These are phyloP conservation scores for Masnerella sp. DNA, from an alignment of 2,888 invertebrate species.

Conservation along the genomic window DNA sequence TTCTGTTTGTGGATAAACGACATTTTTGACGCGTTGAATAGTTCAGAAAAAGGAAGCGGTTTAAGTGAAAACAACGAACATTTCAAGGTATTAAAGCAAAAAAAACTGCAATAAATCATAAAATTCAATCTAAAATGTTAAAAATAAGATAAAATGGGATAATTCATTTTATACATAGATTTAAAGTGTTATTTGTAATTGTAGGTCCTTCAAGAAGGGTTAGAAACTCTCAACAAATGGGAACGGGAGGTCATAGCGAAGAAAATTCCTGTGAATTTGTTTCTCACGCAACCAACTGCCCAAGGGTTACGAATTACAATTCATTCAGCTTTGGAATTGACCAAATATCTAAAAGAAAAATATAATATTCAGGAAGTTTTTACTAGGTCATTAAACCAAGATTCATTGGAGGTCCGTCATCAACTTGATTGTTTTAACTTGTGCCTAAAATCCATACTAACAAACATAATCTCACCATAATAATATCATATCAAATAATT, in stretches of 20 bases:
- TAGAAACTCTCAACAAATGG: neutral
- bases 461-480: neutral
- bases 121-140: neutral
- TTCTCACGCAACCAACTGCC: neutral
- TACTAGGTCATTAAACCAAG: conserved; percentile 14
- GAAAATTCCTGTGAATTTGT: neutral
- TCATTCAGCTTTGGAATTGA: conserved; percentile 8
- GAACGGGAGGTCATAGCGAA: neutral
- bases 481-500: neutral
- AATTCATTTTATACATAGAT: neutral
- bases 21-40: conserved; percentile 8
- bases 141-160: too few relatives aligned
- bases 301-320: conserved; percentile 6
- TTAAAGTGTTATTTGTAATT: neutral
- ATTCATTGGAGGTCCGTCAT: conserved; percentile 15
- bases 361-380: conserved; percentile 17
- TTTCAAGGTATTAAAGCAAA: conserved; percentile 2
- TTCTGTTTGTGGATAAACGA: conserved; percentile 2
- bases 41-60: conserved; percentile 1
- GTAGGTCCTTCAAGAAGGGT: conserved; percentile 1
- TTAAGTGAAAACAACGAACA: conserved; percentile 6
- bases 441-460: neutral
- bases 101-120: neutral
- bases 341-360: conserved; percentile 13
- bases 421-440: conserved; percentile 1